These are phyloP conservation scores for Hydrotaea diabolus DNA, from an alignment of 2,888 invertebrate genomes.

Conservation along the genomic window DNA sequence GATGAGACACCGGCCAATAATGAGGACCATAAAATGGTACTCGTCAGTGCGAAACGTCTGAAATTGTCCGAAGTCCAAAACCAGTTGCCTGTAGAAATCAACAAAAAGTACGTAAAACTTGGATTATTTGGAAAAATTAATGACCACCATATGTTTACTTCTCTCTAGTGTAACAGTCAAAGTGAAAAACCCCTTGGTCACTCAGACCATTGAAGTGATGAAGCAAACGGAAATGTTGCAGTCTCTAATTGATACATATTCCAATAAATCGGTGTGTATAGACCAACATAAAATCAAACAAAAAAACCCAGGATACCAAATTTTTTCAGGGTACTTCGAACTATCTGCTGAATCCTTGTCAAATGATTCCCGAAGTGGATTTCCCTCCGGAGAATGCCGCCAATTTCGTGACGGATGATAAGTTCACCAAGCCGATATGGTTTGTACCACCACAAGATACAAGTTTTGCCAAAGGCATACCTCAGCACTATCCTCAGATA, in stretches of 20 bases:
- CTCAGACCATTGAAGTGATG: conserved; percentile 81
- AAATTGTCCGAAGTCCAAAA: conserved; percentile 74
- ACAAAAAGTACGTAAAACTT: conserved; percentile 68
- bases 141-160: neutral
- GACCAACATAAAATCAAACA: neutral
- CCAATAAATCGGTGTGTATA: conserved; percentile 77
- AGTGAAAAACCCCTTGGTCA: conserved; percentile 78
- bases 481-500: conserved; percentile 73
- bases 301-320: neutral
- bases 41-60: conserved; percentile 70
- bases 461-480: conserved; percentile 75
- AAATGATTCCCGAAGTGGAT: conserved; percentile 80
- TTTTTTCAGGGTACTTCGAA: conserved; percentile 76
- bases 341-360: conserved; percentile 78
- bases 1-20: conserved; percentile 52
- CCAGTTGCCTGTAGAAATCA: conserved; percentile 60
- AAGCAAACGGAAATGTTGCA: conserved; percentile 80
- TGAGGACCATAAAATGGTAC: conserved; percentile 67
- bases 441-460: conserved; percentile 78
- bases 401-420: conserved; percentile 76
- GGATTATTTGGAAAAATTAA: no score
- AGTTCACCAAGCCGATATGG: conserved; percentile 79
- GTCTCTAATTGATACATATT: conserved; percentile 79
- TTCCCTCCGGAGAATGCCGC: conserved; percentile 79
- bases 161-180: conserved; percentile 72